Evolutionary conservation across 2,113 vertebrate genomes (phyloP), one percentile per base, ranked within the genome.

Genomic region (Tyrannus savana): DNA sequence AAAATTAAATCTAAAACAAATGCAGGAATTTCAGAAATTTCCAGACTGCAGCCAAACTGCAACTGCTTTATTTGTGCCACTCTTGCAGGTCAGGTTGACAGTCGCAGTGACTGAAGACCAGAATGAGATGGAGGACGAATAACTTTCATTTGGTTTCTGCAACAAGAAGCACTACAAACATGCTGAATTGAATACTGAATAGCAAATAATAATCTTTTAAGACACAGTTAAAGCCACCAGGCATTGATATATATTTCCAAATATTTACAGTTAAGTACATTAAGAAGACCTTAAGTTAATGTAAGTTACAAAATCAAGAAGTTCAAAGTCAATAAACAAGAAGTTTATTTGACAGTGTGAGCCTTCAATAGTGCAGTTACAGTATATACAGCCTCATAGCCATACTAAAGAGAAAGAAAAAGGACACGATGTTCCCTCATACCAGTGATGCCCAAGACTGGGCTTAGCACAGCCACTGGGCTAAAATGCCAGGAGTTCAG

Each of bases 391-490:
- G n/a, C 23, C 33, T 47, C 33, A n/a, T 0, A 58, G 37, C 5
- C 33, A 41, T 4, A 60, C 2, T 22, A 27, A 74, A 50, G 59
- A 62, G 25, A 50, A 80, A 37, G 18, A 33, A 47, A 49, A 31
- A 68, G 1, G 18, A 47, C 59, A 52, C 5, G 24, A 23, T 27
- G 69, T 30, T 19, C 9, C 31, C 49, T 4, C 37, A 3, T 7
- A 50, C 56, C 25, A 52, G 8, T 24, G 3, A 0, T 37, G 55
- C 28, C 41, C 13, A 56, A 23, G 18, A 23, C 47, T 9, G 27
- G 8, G 27, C 10, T 80, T n/a, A 81, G 9, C 31, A 52, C 14
- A 62, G 58, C 8, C 27, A 21, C 1, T 0, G 1, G 53, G 9
- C n/a, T 81, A 31, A 44, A 35, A 41, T 52, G 56, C 23, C 62